Evolutionary conservation across 92 coral and sea anemone species (phyloP).

Genomic region (Epizoanthus illoricatus): DNA sequence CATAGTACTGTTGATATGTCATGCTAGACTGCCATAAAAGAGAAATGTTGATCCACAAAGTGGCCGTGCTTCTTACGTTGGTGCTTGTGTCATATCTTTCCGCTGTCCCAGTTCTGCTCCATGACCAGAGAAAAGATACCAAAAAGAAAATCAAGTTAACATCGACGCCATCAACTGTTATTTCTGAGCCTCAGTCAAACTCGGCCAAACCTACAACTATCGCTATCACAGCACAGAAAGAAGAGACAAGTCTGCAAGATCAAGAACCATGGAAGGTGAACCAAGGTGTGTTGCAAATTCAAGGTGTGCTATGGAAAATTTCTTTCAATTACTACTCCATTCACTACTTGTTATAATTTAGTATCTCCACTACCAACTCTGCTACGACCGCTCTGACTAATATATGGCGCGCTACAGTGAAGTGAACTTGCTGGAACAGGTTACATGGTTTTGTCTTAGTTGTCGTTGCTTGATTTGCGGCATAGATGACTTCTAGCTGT

Average conservation of each 20-base stretch:
- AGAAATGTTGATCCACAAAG: constrained; percentile 75
- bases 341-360: background rate
- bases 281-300: constrained; percentile 58
- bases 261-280: constrained; percentile 98
- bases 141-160: constrained; percentile 64
- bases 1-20: constrained; percentile 42
- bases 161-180: background rate
- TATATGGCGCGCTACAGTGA: too few species aligned
- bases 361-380: too few species aligned
- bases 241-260: constrained; percentile 56
- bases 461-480: too few species aligned
- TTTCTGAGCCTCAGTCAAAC: background rate
- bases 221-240: background rate
- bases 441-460: too few species aligned
- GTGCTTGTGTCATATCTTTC: constrained; percentile 73
- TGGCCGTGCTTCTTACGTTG: constrained; percentile 65
- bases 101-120: constrained; percentile 71
- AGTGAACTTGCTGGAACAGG: too few species aligned
- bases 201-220: constrained; percentile 12
- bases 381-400: too few species aligned
- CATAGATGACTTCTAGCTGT: background rate
- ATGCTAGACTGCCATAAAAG: constrained; percentile 48
- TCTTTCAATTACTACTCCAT: background rate
- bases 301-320: constrained; percentile 56
- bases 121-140: constrained; percentile 48